These are phyloP conservation scores for Blastobasis adustella DNA, from an alignment of 2,888 invertebrate genomes.

Conservation along the genomic window DNA sequence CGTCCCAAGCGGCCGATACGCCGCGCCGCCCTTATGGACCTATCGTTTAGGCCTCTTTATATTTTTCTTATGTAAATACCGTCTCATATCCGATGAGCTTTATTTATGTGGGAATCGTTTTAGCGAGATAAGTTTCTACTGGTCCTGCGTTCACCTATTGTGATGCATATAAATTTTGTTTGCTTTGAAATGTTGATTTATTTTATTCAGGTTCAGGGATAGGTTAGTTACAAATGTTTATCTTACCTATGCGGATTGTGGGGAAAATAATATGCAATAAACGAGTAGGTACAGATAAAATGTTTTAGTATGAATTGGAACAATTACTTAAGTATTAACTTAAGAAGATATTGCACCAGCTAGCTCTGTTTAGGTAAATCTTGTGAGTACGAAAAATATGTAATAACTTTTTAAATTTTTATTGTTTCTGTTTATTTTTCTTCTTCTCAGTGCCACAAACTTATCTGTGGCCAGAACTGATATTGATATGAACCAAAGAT, in stretches of 20 bases:
- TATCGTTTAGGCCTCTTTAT: conserved; percentile 74
- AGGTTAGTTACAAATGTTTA: conserved; percentile 6
- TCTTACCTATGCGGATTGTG: conserved; percentile 14
- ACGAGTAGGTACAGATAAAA: too few species aligned
- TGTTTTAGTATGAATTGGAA: too few species aligned
- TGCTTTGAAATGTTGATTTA: conserved; percentile 55
- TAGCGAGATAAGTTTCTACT: conserved; percentile 68
- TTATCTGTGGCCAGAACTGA: too few species aligned
- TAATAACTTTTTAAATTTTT: too few species aligned
- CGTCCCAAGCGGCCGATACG: conserved; percentile 49
- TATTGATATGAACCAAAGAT: too few species aligned
- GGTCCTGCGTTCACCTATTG: conserved; percentile 59
- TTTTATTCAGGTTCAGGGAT: conserved; percentile 28
- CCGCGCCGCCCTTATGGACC: conserved; percentile 57
- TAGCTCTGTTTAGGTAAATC: too few species aligned
- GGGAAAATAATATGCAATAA: too few species aligned
- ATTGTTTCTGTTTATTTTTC: too few species aligned
- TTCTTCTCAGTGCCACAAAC: too few species aligned
- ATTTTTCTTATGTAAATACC: conserved; percentile 74
- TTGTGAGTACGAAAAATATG: too few species aligned
- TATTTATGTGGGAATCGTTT: conserved; percentile 76
- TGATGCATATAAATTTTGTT: conserved; percentile 59
- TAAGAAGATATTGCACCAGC: too few species aligned
- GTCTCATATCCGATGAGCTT: conserved; percentile 75
- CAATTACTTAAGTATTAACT: too few species aligned